Conservation (phyloP, 2,888 invertebrate genomes). For the Linyphia triangularis region DNA sequence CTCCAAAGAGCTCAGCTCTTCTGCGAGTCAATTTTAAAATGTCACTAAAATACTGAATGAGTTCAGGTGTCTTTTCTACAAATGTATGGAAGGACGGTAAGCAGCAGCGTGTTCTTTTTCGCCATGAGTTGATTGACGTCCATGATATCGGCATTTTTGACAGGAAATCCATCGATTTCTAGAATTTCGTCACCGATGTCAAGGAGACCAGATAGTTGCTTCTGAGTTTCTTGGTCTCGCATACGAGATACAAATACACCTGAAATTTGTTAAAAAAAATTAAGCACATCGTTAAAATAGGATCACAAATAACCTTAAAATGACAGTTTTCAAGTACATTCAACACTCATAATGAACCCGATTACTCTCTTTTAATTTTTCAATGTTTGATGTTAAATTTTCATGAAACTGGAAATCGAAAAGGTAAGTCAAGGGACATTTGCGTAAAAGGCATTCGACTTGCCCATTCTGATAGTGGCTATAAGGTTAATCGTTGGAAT, state of each 20-base stretch:
- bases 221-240: slow-evolving; percentile 78
- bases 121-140: slow-evolving; percentile 79
- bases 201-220: slow-evolving; percentile 79
- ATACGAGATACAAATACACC: slow-evolving; percentile 79
- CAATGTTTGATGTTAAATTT: no score
- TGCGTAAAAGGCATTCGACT: no score
- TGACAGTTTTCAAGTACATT: no score
- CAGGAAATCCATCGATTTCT: slow-evolving; percentile 78
- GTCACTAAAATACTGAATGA: background rate
- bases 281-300: no score
- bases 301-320: no score
- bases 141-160: slow-evolving; percentile 78
- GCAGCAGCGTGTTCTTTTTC: slow-evolving; percentile 77
- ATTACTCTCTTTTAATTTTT: no score
- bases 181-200: slow-evolving; percentile 80
- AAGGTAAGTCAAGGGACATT: no score
- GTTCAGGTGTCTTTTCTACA: slow-evolving; percentile 72
- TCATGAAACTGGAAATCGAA: no score
- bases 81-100: slow-evolving; percentile 77
- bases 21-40: background rate
- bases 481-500: no score
- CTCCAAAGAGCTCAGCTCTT: background rate
- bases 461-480: no score
- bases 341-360: no score
- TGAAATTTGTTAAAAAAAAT: no score